phyloP scores from a whole-genome alignment of 1,140 invertebrate genomes.

The Lethrus apterus region DNA sequence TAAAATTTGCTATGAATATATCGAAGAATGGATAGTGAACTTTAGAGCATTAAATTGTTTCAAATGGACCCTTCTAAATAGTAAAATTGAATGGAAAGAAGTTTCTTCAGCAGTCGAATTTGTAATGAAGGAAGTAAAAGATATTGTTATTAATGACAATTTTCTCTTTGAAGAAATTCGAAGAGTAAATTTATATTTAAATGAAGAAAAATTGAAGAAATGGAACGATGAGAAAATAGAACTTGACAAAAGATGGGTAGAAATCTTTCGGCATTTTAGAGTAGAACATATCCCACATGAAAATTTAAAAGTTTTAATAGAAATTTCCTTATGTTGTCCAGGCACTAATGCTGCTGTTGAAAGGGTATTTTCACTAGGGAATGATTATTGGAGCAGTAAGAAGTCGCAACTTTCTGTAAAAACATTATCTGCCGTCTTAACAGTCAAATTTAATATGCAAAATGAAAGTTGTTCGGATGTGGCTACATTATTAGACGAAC shows the following conservation, averaged over 20 bases:
- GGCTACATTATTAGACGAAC: slow-evolving; percentile 14
- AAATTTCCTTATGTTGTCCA: slow-evolving; percentile 19
- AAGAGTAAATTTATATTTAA: slow-evolving; percentile 9
- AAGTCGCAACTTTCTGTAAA: slow-evolving; percentile 16
- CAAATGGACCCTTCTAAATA: slow-evolving; percentile 12
- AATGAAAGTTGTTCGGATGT: slow-evolving; percentile 11
- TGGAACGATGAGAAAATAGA: slow-evolving; percentile 20
- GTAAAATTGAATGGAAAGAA: slow-evolving; percentile 14
- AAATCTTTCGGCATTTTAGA: slow-evolving; percentile 17
- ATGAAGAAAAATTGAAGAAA: slow-evolving; percentile 14
- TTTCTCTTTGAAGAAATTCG: slow-evolving; percentile 14
- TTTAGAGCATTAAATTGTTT: slow-evolving; percentile 12
- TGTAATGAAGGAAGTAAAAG: slow-evolving; percentile 19
- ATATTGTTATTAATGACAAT: slow-evolving; percentile 20
- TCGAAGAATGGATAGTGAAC: slow-evolving; percentile 17
- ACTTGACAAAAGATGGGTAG: slow-evolving; percentile 14
- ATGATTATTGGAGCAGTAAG: slow-evolving; percentile 13
- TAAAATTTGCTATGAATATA: slow-evolving; percentile 15
- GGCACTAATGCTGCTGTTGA: slow-evolving; percentile 9
- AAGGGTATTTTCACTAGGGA: slow-evolving; percentile 15
- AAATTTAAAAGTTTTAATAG: slow-evolving; percentile 19
- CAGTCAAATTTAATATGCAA: slow-evolving; percentile 16
- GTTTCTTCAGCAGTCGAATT: slow-evolving; percentile 10
- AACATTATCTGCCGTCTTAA: slow-evolving; percentile 15
- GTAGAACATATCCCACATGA: slow-evolving; percentile 18